phyloP scores from a whole-genome alignment of 2,888 invertebrate genomes.

The Allygus modestus region DNA sequence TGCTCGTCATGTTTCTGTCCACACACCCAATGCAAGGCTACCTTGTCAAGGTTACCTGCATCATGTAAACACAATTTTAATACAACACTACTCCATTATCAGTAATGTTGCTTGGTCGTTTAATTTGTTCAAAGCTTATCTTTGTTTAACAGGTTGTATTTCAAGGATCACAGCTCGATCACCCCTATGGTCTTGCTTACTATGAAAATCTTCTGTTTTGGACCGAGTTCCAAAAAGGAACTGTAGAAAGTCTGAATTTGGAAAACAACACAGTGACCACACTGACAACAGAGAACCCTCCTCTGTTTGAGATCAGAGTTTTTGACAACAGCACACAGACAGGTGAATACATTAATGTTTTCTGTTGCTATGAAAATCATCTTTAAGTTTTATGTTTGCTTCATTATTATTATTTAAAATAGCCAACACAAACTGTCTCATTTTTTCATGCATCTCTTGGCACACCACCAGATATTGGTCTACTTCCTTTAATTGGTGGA shows the following conservation, averaged over 20 bases:
- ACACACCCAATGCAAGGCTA: too few relatives aligned
- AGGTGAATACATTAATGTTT: conserved; percentile 75
- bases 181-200: conserved; percentile 84
- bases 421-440: too few relatives aligned
- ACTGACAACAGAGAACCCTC: conserved; percentile 80
- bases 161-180: conserved; percentile 76
- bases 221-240: conserved; percentile 84
- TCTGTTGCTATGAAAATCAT: conserved; percentile 46
- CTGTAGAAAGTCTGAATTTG: conserved; percentile 77
- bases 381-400: background rate
- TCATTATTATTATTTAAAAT: too few relatives aligned
- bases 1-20: too few relatives aligned
- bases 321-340: conserved; percentile 79
- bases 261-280: conserved; percentile 74
- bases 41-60: too few relatives aligned
- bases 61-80: too few relatives aligned
- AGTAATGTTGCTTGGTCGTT: too few relatives aligned
- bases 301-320: conserved; percentile 82
- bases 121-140: too few relatives aligned
- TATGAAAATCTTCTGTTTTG: conserved; percentile 82
- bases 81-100: too few relatives aligned
- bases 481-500: too few relatives aligned
- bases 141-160: conserved; percentile 74
- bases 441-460: too few relatives aligned
- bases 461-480: too few relatives aligned